These are phyloP conservation scores for Drosophila lacicola DNA, from an alignment of 2,888 invertebrate genomes.

Conservation along the genomic window DNA sequence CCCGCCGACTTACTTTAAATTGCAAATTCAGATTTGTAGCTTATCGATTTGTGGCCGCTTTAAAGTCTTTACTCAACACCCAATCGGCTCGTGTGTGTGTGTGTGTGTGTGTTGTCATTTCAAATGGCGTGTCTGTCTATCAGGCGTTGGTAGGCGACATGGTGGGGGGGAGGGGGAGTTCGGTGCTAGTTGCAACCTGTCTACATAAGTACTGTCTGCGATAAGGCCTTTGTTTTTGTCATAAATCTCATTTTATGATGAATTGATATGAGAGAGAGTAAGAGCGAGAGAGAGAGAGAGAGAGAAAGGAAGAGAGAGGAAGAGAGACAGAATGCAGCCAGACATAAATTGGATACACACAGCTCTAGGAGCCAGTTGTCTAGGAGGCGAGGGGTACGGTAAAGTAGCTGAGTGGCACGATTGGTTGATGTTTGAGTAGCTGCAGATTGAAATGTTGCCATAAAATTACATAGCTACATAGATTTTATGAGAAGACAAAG, in stretches of 20 bases:
- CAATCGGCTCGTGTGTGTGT: not conserved
- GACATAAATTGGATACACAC: conserved; percentile 65
- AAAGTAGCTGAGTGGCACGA: too few relatives aligned
- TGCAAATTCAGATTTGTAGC: conserved; percentile 31
- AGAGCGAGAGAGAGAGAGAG: not conserved
- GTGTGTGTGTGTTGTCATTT: conserved; percentile 61
- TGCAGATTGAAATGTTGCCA: conserved; percentile 35
- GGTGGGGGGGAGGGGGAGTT: not conserved
- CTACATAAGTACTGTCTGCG: conserved; percentile 82
- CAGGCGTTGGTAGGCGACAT: conserved; percentile 25
- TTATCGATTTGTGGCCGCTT: conserved; percentile 66
- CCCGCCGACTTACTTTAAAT: conserved; percentile 35
- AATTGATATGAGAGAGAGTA: conserved; percentile 77
- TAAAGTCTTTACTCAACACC: conserved; percentile 45
- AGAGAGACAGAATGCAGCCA: conserved; percentile 61
- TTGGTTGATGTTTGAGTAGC: conserved; percentile 40
- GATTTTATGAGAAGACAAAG: conserved; percentile 1
- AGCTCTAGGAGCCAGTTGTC: not conserved
- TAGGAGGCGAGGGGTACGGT: not conserved
- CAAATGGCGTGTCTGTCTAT: conserved; percentile 72
- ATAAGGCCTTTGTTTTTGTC: conserved; percentile 85
- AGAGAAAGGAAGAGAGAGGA: conserved; percentile 10
- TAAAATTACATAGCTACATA: conserved; percentile 43
- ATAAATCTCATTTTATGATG: conserved; percentile 85
- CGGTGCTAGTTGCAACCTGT: conserved; percentile 72